These are phyloP conservation scores for Gryllus longicercus DNA, from an alignment of 2,888 invertebrate species.

Conservation along the genomic window DNA sequence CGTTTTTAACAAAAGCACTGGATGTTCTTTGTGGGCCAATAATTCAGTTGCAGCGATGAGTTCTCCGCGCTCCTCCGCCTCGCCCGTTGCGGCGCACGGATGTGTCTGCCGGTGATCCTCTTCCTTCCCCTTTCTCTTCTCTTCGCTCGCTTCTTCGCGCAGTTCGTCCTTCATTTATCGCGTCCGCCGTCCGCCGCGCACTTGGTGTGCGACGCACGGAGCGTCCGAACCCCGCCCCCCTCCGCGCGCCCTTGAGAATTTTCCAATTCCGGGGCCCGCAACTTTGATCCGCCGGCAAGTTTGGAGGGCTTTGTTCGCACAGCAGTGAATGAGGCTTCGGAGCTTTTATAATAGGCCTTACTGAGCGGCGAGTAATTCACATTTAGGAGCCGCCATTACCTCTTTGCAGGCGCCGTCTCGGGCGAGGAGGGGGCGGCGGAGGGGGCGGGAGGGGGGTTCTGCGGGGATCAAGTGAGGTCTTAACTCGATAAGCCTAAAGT, in stretches of 20 bases:
- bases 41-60: background rate
- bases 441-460: slow-evolving; percentile 18
- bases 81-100: background rate
- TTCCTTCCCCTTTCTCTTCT: too few species aligned
- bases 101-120: too few species aligned
- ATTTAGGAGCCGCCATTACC: background rate
- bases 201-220: too few species aligned
- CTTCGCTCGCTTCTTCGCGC: too few species aligned
- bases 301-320: slow-evolving; percentile 12
- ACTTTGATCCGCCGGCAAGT: slow-evolving; percentile 4
- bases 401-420: too few species aligned
- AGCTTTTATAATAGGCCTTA: slow-evolving; percentile 1
- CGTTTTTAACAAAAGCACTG: slow-evolving; percentile 11
- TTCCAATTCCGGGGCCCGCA: slow-evolving; percentile 6
- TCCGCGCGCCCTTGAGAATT: background rate
- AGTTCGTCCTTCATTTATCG: too few species aligned
- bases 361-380: background rate
- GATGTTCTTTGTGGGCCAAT: slow-evolving; percentile 5
- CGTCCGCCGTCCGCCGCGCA: too few species aligned
- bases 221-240: too few species aligned
- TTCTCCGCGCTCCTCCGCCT: background rate
- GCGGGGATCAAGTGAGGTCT: slow-evolving; percentile 29
- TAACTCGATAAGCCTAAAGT: slow-evolving; percentile 32
- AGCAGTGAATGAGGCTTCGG: slow-evolving; percentile 5
- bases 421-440: background rate